Conservation (phyloP, 2,113 vertebrate genomes). For the Cardinalis cardinalis region DNA sequence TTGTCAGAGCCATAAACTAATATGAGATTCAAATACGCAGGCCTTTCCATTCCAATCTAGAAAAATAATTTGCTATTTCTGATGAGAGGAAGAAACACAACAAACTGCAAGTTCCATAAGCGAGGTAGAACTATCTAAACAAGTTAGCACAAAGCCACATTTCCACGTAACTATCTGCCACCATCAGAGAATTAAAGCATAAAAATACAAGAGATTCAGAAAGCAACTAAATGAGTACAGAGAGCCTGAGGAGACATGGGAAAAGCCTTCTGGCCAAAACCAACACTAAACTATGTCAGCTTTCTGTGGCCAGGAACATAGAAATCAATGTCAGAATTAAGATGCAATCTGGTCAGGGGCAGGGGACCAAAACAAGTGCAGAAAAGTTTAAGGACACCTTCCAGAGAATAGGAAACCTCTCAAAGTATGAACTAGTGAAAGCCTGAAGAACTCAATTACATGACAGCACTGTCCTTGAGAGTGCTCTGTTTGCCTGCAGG, state of each 20-base stretch:
- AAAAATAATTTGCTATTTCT: neutral
- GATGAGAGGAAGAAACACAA: neutral
- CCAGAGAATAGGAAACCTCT: neutral
- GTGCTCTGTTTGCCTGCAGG: neutral
- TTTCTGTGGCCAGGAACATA: neutral
- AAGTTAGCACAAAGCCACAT: neutral
- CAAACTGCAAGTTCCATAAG: neutral
- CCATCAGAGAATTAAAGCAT: neutral
- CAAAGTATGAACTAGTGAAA: neutral
- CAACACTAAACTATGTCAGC: neutral
- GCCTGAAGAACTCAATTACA: neutral
- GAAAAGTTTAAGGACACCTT: neutral
- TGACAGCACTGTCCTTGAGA: neutral
- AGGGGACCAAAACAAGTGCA: neutral
- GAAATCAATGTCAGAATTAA: slow-evolving; percentile 19
- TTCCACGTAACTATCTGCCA: neutral
- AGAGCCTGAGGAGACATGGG: neutral
- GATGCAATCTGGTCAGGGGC: neutral
- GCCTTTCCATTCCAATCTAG: neutral
- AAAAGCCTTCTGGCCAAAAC: slow-evolving; percentile 5
- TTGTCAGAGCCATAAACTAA: neutral
- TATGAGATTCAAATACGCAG: neutral
- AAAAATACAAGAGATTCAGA: neutral
- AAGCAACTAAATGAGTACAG: neutral
- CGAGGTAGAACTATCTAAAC: neutral